A percentile compares a stretch with the other conserved stretches of the same genome.
Conservation (phyloP, 1,140 invertebrate species). For the Teleopsis dalmanni region DNA sequence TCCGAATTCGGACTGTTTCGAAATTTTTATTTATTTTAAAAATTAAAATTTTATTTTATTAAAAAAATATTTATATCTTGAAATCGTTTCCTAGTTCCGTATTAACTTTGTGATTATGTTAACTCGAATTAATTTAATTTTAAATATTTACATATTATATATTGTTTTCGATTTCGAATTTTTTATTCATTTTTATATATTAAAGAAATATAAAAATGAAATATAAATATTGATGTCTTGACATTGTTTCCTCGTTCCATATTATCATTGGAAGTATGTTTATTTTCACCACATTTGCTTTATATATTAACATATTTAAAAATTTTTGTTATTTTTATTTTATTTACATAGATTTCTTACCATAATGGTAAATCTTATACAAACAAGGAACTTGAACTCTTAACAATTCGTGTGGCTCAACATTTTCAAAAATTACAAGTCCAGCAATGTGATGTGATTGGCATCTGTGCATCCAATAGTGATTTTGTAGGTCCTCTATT, state of each 20-base stretch:
- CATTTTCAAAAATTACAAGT: conserved; percentile 17
- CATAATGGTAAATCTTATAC: conserved; percentile 9
- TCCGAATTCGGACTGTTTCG: too few relatives aligned
- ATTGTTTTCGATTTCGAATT: too few relatives aligned
- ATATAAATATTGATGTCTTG: neutral
- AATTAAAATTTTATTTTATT: too few relatives aligned
- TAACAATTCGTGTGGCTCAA: conserved; percentile 20
- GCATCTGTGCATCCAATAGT: conserved; percentile 19
- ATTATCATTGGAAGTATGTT: neutral
- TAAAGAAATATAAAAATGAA: neutral
- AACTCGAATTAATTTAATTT: too few relatives aligned
- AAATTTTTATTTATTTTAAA: too few relatives aligned
- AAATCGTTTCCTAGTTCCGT: too few relatives aligned
- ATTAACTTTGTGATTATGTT: too few relatives aligned
- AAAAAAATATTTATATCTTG: too few relatives aligned
- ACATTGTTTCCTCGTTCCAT: neutral
- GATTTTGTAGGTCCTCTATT: conserved; percentile 20
- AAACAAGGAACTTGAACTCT: conserved; percentile 16
- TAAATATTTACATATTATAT: too few relatives aligned
- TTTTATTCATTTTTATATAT: neutral
- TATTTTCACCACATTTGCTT: neutral
- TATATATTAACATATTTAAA: neutral
- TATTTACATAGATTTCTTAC: neutral
- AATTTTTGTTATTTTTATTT: neutral
- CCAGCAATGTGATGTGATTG: conserved; percentile 22